phyloP scores from a whole-genome alignment of 2,888 invertebrate species.

The Watsonalla binaria region DNA sequence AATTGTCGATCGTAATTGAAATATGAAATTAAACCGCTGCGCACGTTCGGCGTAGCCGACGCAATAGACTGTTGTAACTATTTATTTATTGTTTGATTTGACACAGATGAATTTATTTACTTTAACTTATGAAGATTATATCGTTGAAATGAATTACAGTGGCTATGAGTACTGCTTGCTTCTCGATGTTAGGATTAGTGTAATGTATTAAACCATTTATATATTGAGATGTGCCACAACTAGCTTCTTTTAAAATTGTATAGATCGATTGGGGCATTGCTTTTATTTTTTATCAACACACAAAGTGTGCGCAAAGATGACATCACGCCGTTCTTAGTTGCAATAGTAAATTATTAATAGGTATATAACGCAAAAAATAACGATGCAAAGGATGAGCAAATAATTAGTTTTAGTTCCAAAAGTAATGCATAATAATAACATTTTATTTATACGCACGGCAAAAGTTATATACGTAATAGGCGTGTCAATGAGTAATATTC shows the following conservation, averaged over 20 bases:
- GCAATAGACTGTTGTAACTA: conserved; percentile 15
- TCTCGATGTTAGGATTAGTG: conserved; percentile 20
- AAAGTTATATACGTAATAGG: background rate
- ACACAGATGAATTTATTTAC: conserved; percentile 58
- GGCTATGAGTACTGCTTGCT: conserved; percentile 49
- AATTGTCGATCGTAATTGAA: too few species aligned
- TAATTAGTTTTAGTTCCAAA: background rate
- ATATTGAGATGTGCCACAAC: conserved; percentile 37
- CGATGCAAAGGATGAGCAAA: background rate
- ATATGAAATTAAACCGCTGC: background rate
- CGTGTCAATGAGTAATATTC: background rate
- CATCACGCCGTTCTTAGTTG: background rate
- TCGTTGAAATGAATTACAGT: conserved; percentile 29
- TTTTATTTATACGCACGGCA: background rate
- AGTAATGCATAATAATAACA: background rate
- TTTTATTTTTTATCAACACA: conserved; percentile 8
- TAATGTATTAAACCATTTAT: conserved; percentile 12
- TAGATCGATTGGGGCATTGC: conserved; percentile 48
- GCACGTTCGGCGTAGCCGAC: conserved; percentile 21
- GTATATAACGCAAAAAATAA: background rate
- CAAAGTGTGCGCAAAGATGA: background rate
- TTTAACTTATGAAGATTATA: conserved; percentile 30
- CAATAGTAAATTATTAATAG: background rate
- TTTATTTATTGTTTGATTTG: conserved; percentile 48
- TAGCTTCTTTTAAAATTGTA: conserved; percentile 46